Evolutionary conservation across 1,140 invertebrate species (phyloP).

Genomic region (Hestina assimilis): DNA sequence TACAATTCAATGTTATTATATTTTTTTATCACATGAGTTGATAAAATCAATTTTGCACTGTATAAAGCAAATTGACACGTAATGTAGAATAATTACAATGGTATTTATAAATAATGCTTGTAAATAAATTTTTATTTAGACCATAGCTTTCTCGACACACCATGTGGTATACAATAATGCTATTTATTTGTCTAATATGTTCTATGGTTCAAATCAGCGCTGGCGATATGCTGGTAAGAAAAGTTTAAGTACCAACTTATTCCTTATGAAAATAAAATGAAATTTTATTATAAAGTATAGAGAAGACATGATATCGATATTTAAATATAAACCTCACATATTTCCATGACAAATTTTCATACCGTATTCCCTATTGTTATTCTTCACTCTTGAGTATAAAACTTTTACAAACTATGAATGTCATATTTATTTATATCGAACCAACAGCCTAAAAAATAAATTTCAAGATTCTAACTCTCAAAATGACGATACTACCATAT

Average conservation of each 20-base stretch:
- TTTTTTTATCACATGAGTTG: no score
- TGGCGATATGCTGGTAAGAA: constrained; percentile 12
- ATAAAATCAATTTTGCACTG: no score
- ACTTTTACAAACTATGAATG: background rate
- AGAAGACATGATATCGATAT: no score
- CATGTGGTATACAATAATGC: background rate
- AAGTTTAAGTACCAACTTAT: background rate
- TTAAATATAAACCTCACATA: no score
- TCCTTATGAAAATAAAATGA: background rate
- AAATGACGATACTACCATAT: no score
- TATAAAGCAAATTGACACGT: background rate
- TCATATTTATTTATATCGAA: no score
- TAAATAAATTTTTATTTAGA: background rate
- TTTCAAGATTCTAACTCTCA: no score
- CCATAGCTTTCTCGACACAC: background rate
- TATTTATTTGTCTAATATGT: background rate
- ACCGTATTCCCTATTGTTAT: no score
- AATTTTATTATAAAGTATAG: background rate
- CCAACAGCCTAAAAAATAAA: no score
- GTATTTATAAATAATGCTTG: constrained; percentile 7
- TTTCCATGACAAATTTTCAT: no score
- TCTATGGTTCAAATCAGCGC: background rate
- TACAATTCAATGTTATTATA: no score
- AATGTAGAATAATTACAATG: constrained; percentile 1
- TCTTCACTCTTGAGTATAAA: background rate